These are phyloP conservation scores for Lepus townsendii DNA, from an alignment of 2,797 vertebrate species.

Conservation along the genomic window DNA sequence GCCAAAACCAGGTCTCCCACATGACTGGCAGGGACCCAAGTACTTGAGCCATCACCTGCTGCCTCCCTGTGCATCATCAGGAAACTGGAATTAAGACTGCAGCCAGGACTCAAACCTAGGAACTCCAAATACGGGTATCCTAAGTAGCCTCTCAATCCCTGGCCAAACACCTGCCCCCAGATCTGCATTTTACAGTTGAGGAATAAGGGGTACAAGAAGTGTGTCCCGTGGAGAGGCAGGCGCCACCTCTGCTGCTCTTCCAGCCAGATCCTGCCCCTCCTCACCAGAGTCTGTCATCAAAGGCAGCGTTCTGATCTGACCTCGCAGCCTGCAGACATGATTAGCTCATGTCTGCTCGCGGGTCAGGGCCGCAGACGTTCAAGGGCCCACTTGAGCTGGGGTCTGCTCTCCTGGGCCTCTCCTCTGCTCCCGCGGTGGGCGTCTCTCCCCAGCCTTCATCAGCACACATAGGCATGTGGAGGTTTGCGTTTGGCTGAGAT, in stretches of 20 bases:
- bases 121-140: no score
- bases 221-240: not conserved
- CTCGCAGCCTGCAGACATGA: not conserved
- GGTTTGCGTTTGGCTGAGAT: not conserved
- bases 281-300: slow-evolving; percentile 11
- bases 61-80: no score
- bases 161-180: no score
- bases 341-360: not conserved
- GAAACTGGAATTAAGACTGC: no score
- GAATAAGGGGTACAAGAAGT: not conserved
- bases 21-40: no score
- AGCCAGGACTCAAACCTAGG: no score
- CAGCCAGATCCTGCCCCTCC: not conserved
- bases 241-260: not conserved
- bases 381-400: not conserved
- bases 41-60: no score
- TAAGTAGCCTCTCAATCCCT: no score
- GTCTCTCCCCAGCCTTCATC: not conserved
- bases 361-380: not conserved
- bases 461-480: not conserved
- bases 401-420: not conserved
- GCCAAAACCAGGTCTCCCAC: no score
- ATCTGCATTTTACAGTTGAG: not conserved
- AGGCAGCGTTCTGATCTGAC: not conserved
- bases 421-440: not conserved